Evolutionary conservation across 2,888 invertebrate species (phyloP).

Genomic region (Carabus problematicus): DNA sequence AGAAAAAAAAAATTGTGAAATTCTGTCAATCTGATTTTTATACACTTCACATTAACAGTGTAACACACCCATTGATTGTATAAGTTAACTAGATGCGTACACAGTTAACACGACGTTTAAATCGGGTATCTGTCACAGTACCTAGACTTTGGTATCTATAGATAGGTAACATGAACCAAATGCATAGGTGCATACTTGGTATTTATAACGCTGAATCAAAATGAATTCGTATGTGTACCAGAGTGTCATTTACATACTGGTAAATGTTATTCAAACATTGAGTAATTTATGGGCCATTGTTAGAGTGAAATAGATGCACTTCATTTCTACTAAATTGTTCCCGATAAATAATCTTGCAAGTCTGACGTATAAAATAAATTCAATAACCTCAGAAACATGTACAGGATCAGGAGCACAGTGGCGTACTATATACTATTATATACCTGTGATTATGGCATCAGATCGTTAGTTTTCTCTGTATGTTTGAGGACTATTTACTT

Average conservation of each 20-base stretch:
- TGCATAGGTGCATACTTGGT: constrained; percentile 3
- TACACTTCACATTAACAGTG: too few species aligned
- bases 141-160: neutral
- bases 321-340: constrained; percentile 13
- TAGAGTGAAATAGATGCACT: constrained; percentile 23
- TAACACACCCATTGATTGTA: too few species aligned
- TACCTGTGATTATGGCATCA: too few species aligned
- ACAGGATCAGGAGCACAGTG: too few species aligned
- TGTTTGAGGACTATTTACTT: too few species aligned
- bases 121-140: neutral
- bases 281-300: constrained; percentile 32
- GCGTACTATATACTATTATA: too few species aligned
- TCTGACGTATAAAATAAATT: neutral
- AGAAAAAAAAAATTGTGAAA: too few species aligned
- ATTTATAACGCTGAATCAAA: constrained; percentile 13
- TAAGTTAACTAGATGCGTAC: too few species aligned
- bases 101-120: constrained; percentile 4
- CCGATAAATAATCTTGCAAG: constrained; percentile 10
- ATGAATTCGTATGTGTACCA: constrained; percentile 8
- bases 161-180: neutral
- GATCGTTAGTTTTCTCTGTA: too few species aligned
- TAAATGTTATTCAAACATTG: constrained; percentile 25
- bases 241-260: constrained; percentile 17
- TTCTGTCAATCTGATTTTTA: too few species aligned
- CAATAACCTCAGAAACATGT: neutral